Evolutionary conservation across 1,140 invertebrate species (phyloP).

Genomic region (Episyrphus balteatus): DNA sequence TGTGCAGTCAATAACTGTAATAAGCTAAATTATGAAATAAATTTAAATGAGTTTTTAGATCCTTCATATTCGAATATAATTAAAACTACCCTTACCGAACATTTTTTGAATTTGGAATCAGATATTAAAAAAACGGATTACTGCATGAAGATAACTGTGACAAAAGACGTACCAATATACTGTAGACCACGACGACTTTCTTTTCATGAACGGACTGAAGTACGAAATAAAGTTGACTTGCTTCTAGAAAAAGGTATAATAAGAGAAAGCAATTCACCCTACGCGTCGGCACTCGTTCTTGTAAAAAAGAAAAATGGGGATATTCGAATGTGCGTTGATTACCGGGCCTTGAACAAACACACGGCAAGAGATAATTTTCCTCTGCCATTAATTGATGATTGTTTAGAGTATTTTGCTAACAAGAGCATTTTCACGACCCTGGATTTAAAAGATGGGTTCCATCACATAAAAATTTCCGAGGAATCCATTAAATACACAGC

Average conservation of each 20-base stretch:
- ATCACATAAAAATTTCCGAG: constrained; percentile 3
- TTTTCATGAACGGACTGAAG: not conserved
- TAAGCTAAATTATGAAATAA: no score
- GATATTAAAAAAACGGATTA: no score
- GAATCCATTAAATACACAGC: constrained; percentile 21
- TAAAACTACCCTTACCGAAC: not conserved
- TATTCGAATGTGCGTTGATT: no score
- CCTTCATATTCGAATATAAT: not conserved
- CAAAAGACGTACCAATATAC: not conserved
- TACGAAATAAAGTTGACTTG: not conserved
- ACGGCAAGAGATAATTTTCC: not conserved
- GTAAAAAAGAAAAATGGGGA: not conserved
- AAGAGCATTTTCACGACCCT: not conserved
- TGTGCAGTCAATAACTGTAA: not conserved
- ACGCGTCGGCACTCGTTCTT: not conserved
- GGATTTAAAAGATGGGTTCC: not conserved
- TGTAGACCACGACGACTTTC: not conserved
- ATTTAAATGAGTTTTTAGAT: not conserved
- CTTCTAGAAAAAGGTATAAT: not conserved
- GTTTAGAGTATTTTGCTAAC: not conserved
- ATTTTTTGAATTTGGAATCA: not conserved
- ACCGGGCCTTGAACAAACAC: not conserved
- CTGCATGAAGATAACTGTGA: not conserved
- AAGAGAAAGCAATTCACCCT: no score
- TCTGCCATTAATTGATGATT: not conserved